A percentile compares a stretch with the other conserved stretches of the same genome.
Evolutionary conservation across 1,140 invertebrate genomes (phyloP).

Genomic region (Wasmannia auropunctata): DNA sequence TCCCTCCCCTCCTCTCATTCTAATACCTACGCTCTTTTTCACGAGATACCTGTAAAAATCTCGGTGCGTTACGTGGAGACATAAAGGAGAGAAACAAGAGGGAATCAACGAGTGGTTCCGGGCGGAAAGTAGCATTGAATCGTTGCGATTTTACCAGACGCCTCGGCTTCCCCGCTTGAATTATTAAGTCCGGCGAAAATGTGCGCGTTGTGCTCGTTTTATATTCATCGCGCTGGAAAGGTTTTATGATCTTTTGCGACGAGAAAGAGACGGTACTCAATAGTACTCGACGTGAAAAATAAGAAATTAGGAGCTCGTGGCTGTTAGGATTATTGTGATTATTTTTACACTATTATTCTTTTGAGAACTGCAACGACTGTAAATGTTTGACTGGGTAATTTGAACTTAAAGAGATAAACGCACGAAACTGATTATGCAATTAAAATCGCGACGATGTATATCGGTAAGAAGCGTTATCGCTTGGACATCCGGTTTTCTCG

Average conservation of each 20-base stretch:
- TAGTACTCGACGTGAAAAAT: neutral
- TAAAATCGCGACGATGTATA: neutral
- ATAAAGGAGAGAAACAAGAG: slow-evolving; percentile 33
- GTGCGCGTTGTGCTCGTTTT: neutral
- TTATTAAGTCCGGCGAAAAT: slow-evolving; percentile 46
- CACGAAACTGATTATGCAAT: neutral
- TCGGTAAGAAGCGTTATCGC: neutral
- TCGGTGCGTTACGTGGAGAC: neutral
- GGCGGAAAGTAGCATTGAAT: slow-evolving; percentile 21
- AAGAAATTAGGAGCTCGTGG: neutral
- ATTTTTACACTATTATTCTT: neutral
- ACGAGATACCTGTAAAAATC: slow-evolving; percentile 38
- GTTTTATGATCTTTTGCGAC: neutral
- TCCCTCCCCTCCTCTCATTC: no score
- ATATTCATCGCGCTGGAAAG: slow-evolving; percentile 25
- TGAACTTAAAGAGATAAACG: no score
- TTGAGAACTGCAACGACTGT: neutral
- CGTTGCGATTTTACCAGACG: slow-evolving; percentile 36
- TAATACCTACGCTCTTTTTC: neutral
- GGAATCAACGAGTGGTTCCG: neutral
- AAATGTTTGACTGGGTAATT: neutral
- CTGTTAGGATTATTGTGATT: slow-evolving; percentile 5
- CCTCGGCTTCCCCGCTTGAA: slow-evolving; percentile 36
- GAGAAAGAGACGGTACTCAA: neutral
- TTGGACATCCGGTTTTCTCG: neutral